Evolutionary conservation across 1,140 invertebrate genomes (phyloP), one percentile per base, ranked within the genome.

Genomic region (Anastrepha ludens): DNA sequence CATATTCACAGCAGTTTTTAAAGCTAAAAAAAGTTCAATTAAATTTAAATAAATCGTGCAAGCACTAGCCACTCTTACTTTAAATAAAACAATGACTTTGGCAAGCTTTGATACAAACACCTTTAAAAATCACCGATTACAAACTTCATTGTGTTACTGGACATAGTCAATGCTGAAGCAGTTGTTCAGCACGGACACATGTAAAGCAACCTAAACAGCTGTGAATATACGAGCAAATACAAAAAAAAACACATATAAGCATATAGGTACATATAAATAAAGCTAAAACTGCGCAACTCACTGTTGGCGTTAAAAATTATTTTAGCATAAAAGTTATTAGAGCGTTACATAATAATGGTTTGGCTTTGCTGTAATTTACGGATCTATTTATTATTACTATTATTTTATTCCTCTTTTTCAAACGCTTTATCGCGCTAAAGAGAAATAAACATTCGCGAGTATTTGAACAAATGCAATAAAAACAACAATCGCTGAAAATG

Each of bases 301-400:
- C n/a, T 2, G n/a, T n/a, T 55, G 47, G n/a, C 47, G 47, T 29
- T 78, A 55, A 78, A 78, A 78, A 78, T 20, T 11, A 50, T 70
- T 81, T 41, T 50, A 55, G 29, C 44, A 81, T 55, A 20, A 65
- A 89, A 90, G 90, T 90, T 92, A 91, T 91, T 90, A 91, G 91
- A 91, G 91, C 91, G 91, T 91, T 91, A 90, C 91, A 91, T 91
- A 91, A 91, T 88, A 90, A 86, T 62, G 60, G 58, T 50, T 44
- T 41, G 41, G 60, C 39, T 64, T 64, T 64, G 85, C 60, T 41
- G 41, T 55, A 86, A 47, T 86, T 81, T n/a, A 55, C 74, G n/a
- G n/a, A 55, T 81, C 44, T 11, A 81, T 20, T 39, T 81, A 70
- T 74, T 86, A 88, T 87, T 29, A 29, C 29, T 29, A 29, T 87